Evolutionary conservation across 1,140 invertebrate genomes (phyloP), one percentile per base, ranked within the genome.

Genomic region (Pogonomyrmex barbatus): DNA sequence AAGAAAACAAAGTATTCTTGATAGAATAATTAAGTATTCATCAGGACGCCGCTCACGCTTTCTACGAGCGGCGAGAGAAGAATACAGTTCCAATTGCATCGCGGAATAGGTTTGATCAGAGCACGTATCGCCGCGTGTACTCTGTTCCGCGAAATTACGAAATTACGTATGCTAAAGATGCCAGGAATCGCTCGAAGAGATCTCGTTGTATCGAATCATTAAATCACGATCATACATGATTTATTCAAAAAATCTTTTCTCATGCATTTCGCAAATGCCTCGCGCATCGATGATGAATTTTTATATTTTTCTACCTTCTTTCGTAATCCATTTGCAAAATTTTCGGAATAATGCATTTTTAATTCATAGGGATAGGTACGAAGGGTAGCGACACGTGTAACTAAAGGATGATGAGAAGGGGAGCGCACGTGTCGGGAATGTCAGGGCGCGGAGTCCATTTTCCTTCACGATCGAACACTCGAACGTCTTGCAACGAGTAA

Each of bases 1-100:
- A 45, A 17, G 14, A 54, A 73, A 56, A 45, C 8, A 45, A 52
- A 68, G 14, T 47, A 17, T 54, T 60, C 30, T 50, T 47, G 68
- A 73, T 54, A 73, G 30, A 82, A 60, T 73, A 73, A 73, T 82
- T 73, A 71, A 82, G 47, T 82, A 82, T 73, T 82, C 67, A 73
- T 73, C 30, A 47, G 42, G 10, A 47, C 30, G 42, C 33, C 47
- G 36, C 42, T 67, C 45, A 54, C 12, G 50, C 14, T 67, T 56
- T 56, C 52, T 24, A 47, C 33, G n/a, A 81, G 50, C 77, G 62
- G n/a, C 52, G 30, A 14, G 42, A 42, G 36, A 36, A 60, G 14
- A 60, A 47, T 70, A 47, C 42, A 47, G 60, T 14, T 45, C 54
- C 6, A 82, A 54, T 82, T 60, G 54, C 42, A 60, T 73, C 42